Conservation (phyloP, 2,113 vertebrate species). For the Rhynchopsitta pachyrhyncha region DNA sequence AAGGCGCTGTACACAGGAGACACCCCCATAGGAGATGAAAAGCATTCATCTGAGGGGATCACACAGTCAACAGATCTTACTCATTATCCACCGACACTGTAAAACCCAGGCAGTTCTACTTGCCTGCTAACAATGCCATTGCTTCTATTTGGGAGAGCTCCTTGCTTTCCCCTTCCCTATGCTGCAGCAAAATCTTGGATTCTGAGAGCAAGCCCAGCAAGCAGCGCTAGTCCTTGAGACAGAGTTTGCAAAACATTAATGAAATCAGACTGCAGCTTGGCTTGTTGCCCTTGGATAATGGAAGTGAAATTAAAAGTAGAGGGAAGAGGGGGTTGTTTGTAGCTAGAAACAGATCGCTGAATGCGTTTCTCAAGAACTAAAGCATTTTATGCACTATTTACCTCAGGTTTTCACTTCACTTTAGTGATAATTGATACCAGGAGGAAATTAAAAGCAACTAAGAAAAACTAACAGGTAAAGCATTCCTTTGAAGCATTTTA, state of each 20-base stretch:
- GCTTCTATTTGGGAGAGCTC: not conserved
- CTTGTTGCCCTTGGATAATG: slow-evolving; percentile 37
- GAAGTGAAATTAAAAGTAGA: slow-evolving; percentile 42
- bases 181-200: slow-evolving; percentile 63
- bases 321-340: slow-evolving; percentile 6
- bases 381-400: not conserved
- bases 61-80: not conserved
- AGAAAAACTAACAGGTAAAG: not conserved
- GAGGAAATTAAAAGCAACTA: not conserved
- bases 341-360: not conserved
- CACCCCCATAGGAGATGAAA: not conserved
- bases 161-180: not conserved
- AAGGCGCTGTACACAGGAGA: not conserved
- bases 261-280: slow-evolving; percentile 67
- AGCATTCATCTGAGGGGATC: not conserved
- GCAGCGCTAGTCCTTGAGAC: slow-evolving; percentile 33
- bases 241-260: slow-evolving; percentile 57
- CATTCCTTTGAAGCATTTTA: not conserved
- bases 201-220: slow-evolving; percentile 40
- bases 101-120: not conserved
- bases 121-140: not conserved
- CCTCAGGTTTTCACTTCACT: not conserved
- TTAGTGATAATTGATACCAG: not conserved
- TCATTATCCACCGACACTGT: not conserved
- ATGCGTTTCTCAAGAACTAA: not conserved